A percentile compares a stretch with the other conserved stretches of the same genome.
Conservation (phyloP, 1,140 invertebrate genomes). For the Planococcus citri region DNA sequence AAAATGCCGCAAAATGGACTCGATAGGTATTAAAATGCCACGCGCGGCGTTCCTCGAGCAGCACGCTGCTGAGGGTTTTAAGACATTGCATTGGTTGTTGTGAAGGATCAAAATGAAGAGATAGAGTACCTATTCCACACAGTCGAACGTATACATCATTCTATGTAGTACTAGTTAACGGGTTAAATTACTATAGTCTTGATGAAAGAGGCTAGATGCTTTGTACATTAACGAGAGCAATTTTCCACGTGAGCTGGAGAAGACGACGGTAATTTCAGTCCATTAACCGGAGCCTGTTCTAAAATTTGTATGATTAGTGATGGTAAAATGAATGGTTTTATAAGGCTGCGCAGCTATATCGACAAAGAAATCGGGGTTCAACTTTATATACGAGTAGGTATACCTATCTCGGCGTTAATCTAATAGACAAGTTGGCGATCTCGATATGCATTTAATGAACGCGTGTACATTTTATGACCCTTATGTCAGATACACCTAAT, state of each 20-base stretch:
- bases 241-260: not conserved
- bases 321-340: not conserved
- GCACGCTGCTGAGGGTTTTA: not conserved
- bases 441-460: not conserved
- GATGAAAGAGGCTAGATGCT: not conserved
- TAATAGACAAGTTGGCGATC: not conserved
- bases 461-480: not conserved
- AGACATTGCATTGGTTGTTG: too few relatives aligned
- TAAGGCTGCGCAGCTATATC: not conserved
- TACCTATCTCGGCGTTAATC: not conserved
- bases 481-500: too few relatives aligned
- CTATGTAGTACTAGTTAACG: not conserved
- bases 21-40: not conserved
- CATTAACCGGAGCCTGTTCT: not conserved
- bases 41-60: not conserved
- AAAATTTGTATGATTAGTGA: not conserved
- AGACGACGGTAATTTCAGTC: not conserved
- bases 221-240: not conserved
- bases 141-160: too few relatives aligned
- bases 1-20: too few relatives aligned
- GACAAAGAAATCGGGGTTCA: too few relatives aligned
- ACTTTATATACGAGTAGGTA: too few relatives aligned
- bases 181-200: not conserved
- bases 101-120: too few relatives aligned
- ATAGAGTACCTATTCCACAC: too few relatives aligned